These are phyloP conservation scores for Macrostomum lignano DNA, from an alignment of 1,140 invertebrate genomes.

Conservation along the genomic window DNA sequence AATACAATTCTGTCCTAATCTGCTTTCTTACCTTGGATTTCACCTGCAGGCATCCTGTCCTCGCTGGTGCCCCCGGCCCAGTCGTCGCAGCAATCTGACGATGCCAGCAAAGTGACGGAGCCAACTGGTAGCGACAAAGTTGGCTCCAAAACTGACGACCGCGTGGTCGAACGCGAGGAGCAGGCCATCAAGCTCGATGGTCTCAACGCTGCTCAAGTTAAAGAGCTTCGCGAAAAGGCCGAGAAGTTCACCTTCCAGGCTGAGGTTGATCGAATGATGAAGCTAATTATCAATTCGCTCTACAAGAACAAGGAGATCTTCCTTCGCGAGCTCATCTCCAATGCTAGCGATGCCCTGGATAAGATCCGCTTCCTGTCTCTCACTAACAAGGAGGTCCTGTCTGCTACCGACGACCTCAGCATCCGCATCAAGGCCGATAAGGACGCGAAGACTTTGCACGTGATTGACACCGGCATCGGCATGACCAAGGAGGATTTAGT, in stretches of 20 bases:
- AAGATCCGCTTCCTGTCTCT: constrained; percentile 53
- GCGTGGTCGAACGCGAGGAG: neutral
- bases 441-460: constrained; percentile 1
- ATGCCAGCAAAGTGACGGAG: too few species aligned
- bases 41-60: too few species aligned
- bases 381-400: constrained; percentile 34
- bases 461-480: constrained; percentile 53
- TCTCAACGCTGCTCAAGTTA: constrained; percentile 1
- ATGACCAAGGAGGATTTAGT: constrained; percentile 64
- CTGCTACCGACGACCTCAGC: constrained; percentile 6
- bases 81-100: too few species aligned
- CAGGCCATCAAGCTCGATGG: constrained; percentile 1
- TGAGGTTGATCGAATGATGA: constrained; percentile 7
- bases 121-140: too few species aligned
- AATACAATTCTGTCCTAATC: too few species aligned
- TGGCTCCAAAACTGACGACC: constrained; percentile 1
- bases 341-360: constrained; percentile 48
- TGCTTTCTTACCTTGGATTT: too few species aligned
- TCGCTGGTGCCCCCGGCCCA: too few species aligned
- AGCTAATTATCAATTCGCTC: constrained; percentile 7
- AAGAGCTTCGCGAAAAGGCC: constrained; percentile 1
- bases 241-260: constrained; percentile 5
- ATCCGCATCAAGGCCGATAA: constrained; percentile 7
- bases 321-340: constrained; percentile 57
- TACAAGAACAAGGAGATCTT: constrained; percentile 8